A percentile compares a stretch with the other conserved stretches of the same genome.
phyloP scores from a whole-genome alignment of 2,113 vertebrate genomes.

The Bos indicus region DNA sequence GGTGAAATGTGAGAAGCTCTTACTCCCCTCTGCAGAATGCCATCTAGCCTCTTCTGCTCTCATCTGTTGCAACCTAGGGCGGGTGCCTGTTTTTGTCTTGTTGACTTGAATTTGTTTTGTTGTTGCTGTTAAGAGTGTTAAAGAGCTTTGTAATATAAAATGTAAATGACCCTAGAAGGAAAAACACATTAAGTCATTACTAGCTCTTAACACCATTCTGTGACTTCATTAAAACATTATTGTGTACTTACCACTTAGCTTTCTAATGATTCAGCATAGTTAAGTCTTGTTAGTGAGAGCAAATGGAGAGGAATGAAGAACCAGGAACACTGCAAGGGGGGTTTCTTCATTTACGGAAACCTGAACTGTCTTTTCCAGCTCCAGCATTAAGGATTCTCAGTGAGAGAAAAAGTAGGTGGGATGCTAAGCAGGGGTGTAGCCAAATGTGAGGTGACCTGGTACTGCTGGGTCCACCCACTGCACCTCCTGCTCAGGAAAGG shows the following conservation, averaged over 20 bases:
- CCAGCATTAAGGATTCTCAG: not conserved
- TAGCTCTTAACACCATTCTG: not conserved
- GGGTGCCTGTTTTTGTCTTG: not conserved
- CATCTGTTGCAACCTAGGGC: not conserved
- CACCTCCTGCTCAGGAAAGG: not conserved
- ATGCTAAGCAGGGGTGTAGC: too few species aligned
- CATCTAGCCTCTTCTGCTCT: not conserved
- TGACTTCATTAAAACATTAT: not conserved
- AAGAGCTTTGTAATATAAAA: not conserved
- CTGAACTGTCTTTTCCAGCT: not conserved
- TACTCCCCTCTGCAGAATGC: not conserved
- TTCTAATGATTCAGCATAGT: not conserved
- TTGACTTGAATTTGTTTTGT: not conserved
- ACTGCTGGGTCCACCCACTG: not conserved
- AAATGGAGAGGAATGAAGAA: not conserved
- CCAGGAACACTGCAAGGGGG: not conserved
- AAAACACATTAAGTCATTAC: not conserved
- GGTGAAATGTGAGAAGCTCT: not conserved
- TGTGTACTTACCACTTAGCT: not conserved
- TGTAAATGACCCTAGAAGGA: not conserved
- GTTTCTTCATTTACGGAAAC: not conserved
- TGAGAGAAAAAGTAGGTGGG: not conserved
- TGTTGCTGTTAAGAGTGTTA: not conserved
- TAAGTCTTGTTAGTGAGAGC: not conserved
- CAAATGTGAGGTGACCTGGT: not conserved